Evolutionary conservation across 2,888 invertebrate species (phyloP), one percentile per base, ranked within the genome.

Genomic region (Morpho achilles): DNA sequence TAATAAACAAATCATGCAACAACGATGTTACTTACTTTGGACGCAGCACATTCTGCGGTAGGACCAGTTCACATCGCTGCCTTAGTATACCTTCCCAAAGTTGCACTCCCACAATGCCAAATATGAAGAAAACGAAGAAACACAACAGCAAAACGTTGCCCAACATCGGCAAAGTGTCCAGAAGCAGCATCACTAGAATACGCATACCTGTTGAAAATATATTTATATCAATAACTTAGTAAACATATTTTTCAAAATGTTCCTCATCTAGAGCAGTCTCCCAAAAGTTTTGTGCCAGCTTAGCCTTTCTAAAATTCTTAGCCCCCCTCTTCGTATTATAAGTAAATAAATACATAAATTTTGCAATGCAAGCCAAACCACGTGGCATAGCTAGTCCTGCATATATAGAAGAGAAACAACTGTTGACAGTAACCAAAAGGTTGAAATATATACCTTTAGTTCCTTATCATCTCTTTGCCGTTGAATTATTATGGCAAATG

Each of bases 61-160:
- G 90, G 65, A 94, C 93, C 62, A 97, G 92, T 80, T 96, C 97
- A 84, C 99, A 99, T 60, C 99, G 94, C 83, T 99, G 98, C 67
- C 99, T 92, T 56, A 99, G 92, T 64, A 99, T 96, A 51, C 99
- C 99, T 83, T 99, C 97, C 99, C 99, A 99, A 54, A 99, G 93
- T 85, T 99, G 99, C 46, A 99, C 99, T 22, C 99, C 99, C 71
- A 99, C 97, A 79, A 99, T 99, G 69, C 99, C 99, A 80, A 99
- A 99, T 83, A 99, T 99, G 93, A 99, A 99, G 94, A 99, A 99
- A 62, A 99, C 99, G 92, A 99, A 99, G 93, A 99, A 99, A 90
- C 99, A 99, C 66, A 99, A 92, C 68, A 99, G 93, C 68, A 99
- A 92, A 54, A 99, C 99, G 89, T 99, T 99, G 67, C 99, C 99